These are phyloP conservation scores for Brachyalestes nurse DNA, from an alignment of 2,797 vertebrate species.

Conservation along the genomic window DNA sequence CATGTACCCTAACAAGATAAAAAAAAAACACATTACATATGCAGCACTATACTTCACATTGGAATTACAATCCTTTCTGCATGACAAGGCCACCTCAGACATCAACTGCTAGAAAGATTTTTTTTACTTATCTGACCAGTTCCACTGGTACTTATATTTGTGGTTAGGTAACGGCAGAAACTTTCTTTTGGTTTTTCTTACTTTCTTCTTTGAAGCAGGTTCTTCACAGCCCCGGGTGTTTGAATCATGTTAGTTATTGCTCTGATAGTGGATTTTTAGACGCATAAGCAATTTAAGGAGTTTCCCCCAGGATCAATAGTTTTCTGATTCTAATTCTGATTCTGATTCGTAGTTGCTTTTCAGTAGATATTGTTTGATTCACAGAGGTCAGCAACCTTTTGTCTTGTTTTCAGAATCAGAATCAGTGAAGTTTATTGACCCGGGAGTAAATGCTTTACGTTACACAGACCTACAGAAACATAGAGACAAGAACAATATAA, in stretches of 20 bases:
- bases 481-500: too few relatives aligned
- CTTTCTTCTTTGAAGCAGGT: not conserved
- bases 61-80: not conserved
- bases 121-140: too few relatives aligned
- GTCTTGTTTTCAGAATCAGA: not conserved
- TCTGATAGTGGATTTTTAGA: not conserved
- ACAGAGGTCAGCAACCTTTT: not conserved
- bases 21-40: not conserved
- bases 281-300: too few relatives aligned
- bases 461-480: too few relatives aligned
- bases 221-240: not conserved
- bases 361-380: not conserved
- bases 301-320: too few relatives aligned
- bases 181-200: not conserved
- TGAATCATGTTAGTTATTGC: not conserved
- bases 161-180: not conserved
- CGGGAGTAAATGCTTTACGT: too few relatives aligned
- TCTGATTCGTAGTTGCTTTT: not conserved
- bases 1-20: not conserved
- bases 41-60: not conserved
- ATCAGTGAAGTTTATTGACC: too few relatives aligned
- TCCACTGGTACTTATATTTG: too few relatives aligned
- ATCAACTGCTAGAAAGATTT: too few relatives aligned
- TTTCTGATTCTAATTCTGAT: too few relatives aligned
- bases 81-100: not conserved